Conservation (phyloP, 2,113 vertebrate species). For the Eonycteris spelaea region DNA sequence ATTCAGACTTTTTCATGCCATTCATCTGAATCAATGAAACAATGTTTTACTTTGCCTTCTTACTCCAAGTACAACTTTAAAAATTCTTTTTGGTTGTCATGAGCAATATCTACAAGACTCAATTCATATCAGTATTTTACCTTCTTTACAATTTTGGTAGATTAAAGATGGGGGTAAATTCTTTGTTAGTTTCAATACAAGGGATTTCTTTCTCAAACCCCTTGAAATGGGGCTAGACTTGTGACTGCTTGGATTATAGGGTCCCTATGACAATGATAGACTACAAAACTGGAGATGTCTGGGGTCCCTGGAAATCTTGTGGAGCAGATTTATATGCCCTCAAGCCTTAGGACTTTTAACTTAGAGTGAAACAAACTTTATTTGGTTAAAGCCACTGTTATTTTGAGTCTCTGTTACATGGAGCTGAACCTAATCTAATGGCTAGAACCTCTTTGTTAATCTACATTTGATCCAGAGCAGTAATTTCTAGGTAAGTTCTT, state of each 20-base stretch:
- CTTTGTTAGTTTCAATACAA: not conserved
- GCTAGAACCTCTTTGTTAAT: not conserved
- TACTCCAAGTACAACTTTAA: not conserved
- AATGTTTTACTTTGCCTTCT: conserved; percentile 7
- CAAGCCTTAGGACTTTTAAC: not conserved
- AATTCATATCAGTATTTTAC: not conserved
- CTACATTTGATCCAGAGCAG: not conserved
- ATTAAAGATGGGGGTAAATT: not conserved
- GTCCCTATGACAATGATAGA: not conserved
- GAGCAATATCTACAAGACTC: not conserved
- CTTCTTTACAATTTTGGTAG: not conserved
- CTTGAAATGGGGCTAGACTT: conserved; percentile 13
- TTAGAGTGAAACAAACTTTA: not conserved
- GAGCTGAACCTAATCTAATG: not conserved
- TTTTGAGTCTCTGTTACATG: not conserved
- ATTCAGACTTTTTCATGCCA: conserved; percentile 1
- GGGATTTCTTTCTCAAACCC: not conserved
- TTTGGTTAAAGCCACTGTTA: not conserved
- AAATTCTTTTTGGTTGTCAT: not conserved
- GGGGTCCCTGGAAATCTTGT: not conserved
- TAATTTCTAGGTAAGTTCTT: not conserved
- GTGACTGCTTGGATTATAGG: not conserved
- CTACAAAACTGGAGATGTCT: not conserved
- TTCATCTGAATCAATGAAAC: conserved; percentile 33
- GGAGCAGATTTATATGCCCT: not conserved